phyloP scores from a whole-genome alignment of 2,797 vertebrate genomes.

The Falco columbarius region DNA sequence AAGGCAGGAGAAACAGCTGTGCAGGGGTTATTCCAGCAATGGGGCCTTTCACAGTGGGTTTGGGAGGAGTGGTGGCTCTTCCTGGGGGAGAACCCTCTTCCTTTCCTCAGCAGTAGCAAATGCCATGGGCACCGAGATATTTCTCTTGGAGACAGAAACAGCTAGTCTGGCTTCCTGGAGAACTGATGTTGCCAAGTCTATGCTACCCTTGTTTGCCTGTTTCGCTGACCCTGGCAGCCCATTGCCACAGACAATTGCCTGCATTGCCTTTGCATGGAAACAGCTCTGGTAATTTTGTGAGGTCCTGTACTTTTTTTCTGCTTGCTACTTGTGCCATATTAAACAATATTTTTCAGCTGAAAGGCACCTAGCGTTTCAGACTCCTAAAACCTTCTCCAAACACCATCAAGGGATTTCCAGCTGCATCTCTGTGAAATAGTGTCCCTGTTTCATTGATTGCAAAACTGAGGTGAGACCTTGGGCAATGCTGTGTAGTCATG shows the following conservation, averaged over 20 bases:
- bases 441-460: neutral
- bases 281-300: neutral
- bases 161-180: slow-evolving; percentile 17
- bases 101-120: neutral
- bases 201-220: neutral
- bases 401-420: neutral
- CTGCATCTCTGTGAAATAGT: neutral
- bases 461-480: neutral
- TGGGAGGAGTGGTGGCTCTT: neutral
- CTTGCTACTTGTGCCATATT: neutral
- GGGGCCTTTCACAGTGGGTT: neutral
- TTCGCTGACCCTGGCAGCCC: neutral
- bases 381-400: neutral
- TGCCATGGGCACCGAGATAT: neutral
- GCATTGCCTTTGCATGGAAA: neutral
- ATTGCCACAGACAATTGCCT: neutral
- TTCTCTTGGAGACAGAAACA: neutral
- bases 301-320: neutral
- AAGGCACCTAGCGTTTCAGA: neutral
- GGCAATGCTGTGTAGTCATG: neutral
- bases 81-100: neutral
- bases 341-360: slow-evolving; percentile 10
- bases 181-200: neutral
- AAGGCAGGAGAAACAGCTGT: neutral
- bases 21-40: neutral